A percentile compares a stretch with the other conserved stretches of the same genome.
These are phyloP conservation scores for Osmerus eperlanus DNA, from an alignment of 2,113 vertebrate species.

Conservation along the genomic window DNA sequence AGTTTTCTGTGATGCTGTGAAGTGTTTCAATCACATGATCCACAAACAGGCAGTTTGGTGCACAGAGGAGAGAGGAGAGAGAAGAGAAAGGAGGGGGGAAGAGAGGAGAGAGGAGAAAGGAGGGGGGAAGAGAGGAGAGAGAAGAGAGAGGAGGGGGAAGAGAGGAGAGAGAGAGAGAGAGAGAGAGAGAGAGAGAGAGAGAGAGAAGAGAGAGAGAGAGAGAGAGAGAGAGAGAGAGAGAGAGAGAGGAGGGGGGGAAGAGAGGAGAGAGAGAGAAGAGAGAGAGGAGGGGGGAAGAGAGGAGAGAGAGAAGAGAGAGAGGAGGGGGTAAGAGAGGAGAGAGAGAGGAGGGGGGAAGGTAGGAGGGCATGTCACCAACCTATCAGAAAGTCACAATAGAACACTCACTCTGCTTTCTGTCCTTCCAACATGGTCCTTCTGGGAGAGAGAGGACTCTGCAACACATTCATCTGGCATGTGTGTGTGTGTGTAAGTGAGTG, in stretches of 20 bases:
- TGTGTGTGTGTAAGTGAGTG: constrained; percentile 3
- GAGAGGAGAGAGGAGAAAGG: constrained; percentile 18
- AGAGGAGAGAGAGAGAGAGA: no score
- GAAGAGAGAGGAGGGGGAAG: not conserved
- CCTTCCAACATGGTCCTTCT: no score
- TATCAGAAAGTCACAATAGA: no score
- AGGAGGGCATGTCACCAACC: not conserved
- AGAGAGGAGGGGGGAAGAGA: not conserved
- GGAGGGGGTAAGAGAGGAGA: constrained; percentile 24
- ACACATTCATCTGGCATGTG: constrained; percentile 17
- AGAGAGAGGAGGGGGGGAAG: no score
- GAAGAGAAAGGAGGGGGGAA: not conserved
- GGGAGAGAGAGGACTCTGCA: no score
- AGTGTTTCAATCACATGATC: no score
- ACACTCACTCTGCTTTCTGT: no score
- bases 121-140: constrained; percentile 2
- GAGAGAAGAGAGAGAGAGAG: constrained; percentile 1
- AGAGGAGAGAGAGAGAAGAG: not conserved
- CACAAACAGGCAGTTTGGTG: no score
- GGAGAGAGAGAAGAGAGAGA: no score
- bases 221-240: constrained; percentile 7
- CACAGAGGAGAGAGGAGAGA: not conserved
- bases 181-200: not conserved
- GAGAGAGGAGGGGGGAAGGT: not conserved
- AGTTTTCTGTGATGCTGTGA: no score